phyloP scores from a whole-genome alignment of 2,797 vertebrate species.

The Danio aesculapii region DNA sequence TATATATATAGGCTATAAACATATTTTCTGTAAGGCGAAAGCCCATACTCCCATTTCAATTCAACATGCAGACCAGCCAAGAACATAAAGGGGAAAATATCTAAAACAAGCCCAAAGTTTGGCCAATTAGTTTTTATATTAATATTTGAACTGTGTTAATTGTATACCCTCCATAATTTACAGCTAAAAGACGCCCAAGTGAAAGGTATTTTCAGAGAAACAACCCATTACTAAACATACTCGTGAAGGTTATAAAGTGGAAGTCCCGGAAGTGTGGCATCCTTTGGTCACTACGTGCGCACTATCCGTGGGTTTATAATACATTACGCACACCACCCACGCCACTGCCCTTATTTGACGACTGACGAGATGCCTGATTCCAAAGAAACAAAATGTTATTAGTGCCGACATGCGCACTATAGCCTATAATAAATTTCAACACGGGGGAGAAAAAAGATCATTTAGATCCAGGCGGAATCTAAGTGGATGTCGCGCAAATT shows the following conservation, averaged over 20 bases:
- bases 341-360: conserved; percentile 24
- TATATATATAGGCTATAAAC: neutral
- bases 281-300: conserved; percentile 50
- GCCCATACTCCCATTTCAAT: neutral
- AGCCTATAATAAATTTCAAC: neutral
- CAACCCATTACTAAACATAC: neutral
- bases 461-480: neutral
- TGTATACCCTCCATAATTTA: neutral
- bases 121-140: neutral
- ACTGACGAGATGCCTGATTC: conserved; percentile 6
- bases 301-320: conserved; percentile 39
- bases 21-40: too few species aligned
- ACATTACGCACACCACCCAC: conserved; percentile 55
- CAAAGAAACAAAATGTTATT: conserved; percentile 28
- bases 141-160: neutral
- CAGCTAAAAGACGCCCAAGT: neutral
- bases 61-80: too few species aligned
- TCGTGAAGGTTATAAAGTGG: neutral
- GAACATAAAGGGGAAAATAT: too few species aligned
- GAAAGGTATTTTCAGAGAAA: neutral
- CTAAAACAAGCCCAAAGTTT: neutral
- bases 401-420: conserved; percentile 20
- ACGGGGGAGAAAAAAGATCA: neutral
- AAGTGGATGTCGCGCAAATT: neutral
- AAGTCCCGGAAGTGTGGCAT: conserved; percentile 49